Conservation (phyloP, 1,140 invertebrate genomes). For the Daktulosphaira vitifoliae region DNA sequence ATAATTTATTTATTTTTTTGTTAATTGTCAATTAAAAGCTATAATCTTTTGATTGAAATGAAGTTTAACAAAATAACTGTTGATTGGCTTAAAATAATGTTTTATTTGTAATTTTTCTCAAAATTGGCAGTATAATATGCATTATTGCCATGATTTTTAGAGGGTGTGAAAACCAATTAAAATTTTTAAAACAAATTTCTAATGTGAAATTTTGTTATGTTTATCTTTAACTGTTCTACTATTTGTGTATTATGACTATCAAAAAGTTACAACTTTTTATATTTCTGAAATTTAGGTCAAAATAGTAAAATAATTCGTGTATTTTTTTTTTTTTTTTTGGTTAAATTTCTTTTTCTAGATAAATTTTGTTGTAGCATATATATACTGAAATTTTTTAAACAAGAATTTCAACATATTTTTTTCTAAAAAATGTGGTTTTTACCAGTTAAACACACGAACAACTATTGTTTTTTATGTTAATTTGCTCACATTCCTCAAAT, state of each 20-base stretch:
- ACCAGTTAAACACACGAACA: conserved; percentile 19
- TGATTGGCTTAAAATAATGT: no score
- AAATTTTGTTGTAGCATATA: conserved; percentile 29
- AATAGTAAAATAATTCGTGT: conserved; percentile 29
- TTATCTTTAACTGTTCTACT: conserved; percentile 8
- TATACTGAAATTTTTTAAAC: no score
- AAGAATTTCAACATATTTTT: conserved; percentile 24
- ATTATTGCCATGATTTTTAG: conserved; percentile 27
- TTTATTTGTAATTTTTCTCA: conserved; percentile 6
- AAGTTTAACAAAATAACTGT: no score
- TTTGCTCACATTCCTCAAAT: conserved; percentile 30
- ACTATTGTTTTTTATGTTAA: conserved; percentile 11
- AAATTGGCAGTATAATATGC: not conserved
- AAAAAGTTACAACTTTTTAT: no score
- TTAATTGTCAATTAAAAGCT: no score
- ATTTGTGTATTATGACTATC: no score
- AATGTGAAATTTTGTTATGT: not conserved
- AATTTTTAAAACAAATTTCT: conserved; percentile 26
- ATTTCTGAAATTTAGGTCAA: conserved; percentile 6
- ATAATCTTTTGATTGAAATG: no score
- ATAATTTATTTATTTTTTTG: no score
- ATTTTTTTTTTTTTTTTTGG: conserved; percentile 25
- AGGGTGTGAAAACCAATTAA: not conserved
- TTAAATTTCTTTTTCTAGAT: conserved; percentile 29
- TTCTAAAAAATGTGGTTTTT: conserved; percentile 11